phyloP scores from a whole-genome alignment of 2,113 vertebrate genomes.

The Rhea americana region DNA sequence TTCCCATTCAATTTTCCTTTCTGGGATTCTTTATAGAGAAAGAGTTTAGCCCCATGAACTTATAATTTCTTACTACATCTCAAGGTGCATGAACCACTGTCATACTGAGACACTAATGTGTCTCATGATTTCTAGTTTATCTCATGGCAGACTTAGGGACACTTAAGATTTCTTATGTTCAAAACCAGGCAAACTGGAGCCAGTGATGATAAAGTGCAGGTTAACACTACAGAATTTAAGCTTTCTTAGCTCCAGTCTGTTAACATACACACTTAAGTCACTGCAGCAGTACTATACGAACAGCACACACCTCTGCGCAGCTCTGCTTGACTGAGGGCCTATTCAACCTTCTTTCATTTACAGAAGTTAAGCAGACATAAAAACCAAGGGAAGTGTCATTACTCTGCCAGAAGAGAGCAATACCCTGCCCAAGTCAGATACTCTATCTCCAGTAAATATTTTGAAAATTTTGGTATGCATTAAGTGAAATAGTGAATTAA shows the following conservation, averaged over 20 bases:
- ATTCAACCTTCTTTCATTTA: neutral
- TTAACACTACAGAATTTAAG: neutral
- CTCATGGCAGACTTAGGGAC: neutral
- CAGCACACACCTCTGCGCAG: fast-evolving
- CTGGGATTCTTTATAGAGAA: neutral
- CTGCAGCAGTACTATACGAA: neutral
- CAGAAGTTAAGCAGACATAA: neutral
- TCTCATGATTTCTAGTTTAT: neutral
- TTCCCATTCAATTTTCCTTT: neutral
- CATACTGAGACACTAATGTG: neutral
- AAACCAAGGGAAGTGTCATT: neutral
- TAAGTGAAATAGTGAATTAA: constrained; percentile 3
- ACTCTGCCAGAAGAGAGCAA: neutral
- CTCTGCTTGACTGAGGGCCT: neutral
- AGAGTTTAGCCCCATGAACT: neutral
- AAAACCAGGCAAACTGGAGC: neutral
- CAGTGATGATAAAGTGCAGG: neutral
- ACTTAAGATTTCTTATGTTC: neutral
- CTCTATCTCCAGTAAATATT: neutral
- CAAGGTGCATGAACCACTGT: neutral
- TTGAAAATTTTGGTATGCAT: neutral
- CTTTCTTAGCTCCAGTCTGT: fast-evolving
- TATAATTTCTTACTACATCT: neutral
- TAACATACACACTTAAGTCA: fast-evolving
- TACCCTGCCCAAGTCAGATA: neutral